Base-by-base conservation (phyloP, 2,797 vertebrate species). In the Phrynocephalus forsythii region DNA sequence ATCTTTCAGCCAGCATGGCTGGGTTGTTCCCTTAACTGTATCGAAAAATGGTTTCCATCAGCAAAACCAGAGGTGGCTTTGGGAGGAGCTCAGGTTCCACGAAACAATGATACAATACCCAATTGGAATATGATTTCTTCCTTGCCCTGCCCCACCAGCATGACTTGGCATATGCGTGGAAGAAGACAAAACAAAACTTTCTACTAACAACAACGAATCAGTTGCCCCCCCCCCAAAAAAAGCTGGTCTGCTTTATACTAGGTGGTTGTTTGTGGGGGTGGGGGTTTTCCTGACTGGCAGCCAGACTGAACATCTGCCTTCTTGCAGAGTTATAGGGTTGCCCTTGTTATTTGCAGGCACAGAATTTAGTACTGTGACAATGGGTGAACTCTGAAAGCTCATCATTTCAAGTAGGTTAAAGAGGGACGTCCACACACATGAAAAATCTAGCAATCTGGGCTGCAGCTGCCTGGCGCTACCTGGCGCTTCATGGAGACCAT, bases 291-390 rank as follows among this genome's bases (percentile, higher is more conserved):
- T 72, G 76, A 86, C 30, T 86, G 50, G 33, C 30, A 71, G 66
- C 50, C 50, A 86, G 48, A 26, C 30, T 38, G 77, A 80, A 71
- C 67, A 86, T n/a, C 30, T 79, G 85, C 68, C 67, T 86, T 80
- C 78, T n/a, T 20, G 66, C 28, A 24, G 77, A 79, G 30, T 15
- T n/a, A 6, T 71, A 48, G 13, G 33, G 52, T 22, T 79, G 67
- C 22, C 63, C 30, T 79, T 22, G 20, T 11, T 71, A 80, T 80
- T 72, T 71, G 69, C n/a, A 26, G 11, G 28, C 4, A 78, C 60
- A 13, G 15, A 24, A 33, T 85, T 85, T 85, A 77, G 38, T 52
- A 48, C 66, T 9, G 13, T n/a, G 9, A 69, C 38, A 18, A 38
- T 38, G 67, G 28, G 50, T 22, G 63, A 13, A 26, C 13, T 16